Evolutionary conservation across 1,140 invertebrate genomes (phyloP), one percentile per base, ranked within the genome.

Genomic region (Drosophila pectinifera): DNA sequence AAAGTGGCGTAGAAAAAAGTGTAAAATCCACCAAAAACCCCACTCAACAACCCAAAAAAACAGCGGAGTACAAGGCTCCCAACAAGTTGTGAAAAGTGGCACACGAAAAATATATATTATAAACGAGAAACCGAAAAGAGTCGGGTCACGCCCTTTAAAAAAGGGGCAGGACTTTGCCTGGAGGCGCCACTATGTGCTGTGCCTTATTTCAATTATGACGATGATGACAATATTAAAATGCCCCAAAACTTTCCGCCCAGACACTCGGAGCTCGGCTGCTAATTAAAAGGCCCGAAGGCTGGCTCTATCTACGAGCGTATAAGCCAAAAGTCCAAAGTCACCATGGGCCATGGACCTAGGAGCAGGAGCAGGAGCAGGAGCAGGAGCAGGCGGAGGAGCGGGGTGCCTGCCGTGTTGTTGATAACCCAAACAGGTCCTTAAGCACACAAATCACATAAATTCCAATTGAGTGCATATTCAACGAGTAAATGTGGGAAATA

Each of bases 391-490:
- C 24, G 43, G 31, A 51, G 45, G 26, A 28, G 67, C 70, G n/a
- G 46, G 48, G 41, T 56, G 77, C 62, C 78, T 90, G 82, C 78
- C 83, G 75, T 85, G 79, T 80, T 84, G 84, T 89, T 90, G 84
- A 89, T 89, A 89, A 89, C 84, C 84, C 80, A 89, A 89, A 84
- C 73, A 84, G 84, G 84, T 89, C 84, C 84, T 80, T 78, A 69
- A 80, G 80, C 84, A 84, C 88, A 91, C 88, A 91, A 91, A 91
- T 91, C 88, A 91, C 88, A 91, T 91, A 91, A 91, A 91, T 91
- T 91, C 88, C 88, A 91, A 91, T 91, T 91, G 88, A 91, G 80
- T 91, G 88, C 88, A 91, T 91, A 90, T 80, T 89, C 81, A 72
- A 84, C 63, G 56, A 83, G 79, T 68, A 39, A 69, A 65, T 56